A percentile compares a stretch with the other conserved stretches of the same genome.
Conservation (phyloP, 2,888 invertebrate species). For the Oscheius myriophilus region DNA sequence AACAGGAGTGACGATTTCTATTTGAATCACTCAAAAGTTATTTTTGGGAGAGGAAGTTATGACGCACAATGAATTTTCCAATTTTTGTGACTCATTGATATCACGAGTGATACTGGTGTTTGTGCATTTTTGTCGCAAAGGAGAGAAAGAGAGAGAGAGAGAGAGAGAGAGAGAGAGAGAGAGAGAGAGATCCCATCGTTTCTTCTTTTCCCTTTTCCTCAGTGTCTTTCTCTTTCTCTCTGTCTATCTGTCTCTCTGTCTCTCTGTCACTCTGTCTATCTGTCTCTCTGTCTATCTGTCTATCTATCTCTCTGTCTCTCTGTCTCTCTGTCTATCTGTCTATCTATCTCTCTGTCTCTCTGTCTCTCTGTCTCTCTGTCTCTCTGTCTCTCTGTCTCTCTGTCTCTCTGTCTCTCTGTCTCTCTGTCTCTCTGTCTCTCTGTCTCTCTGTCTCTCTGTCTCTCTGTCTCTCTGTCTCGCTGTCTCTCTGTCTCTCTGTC, state of each 20-base stretch:
- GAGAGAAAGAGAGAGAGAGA: too few species aligned
- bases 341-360: background rate
- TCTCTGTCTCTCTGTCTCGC: background rate
- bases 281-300: background rate
- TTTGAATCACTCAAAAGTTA: too few species aligned
- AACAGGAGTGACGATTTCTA: too few species aligned
- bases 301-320: background rate
- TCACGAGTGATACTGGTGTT: too few species aligned
- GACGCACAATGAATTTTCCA: too few species aligned
- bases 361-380: background rate
- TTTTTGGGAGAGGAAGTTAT: too few species aligned
- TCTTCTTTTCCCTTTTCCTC: background rate
- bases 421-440: background rate
- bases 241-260: background rate
- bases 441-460: background rate
- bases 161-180: too few species aligned
- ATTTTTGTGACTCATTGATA: too few species aligned
- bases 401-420: background rate
- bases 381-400: background rate
- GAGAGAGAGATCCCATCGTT: too few species aligned
- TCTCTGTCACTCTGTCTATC: constrained; percentile 1
- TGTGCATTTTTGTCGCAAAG: too few species aligned
- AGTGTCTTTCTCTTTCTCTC: too few species aligned
- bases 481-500: too few species aligned
- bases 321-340: constrained; percentile 2